Evolutionary conservation across 2,797 vertebrate species (phyloP), one percentile per base, ranked within the genome.

Genomic region (Pogonophryne albipinna): DNA sequence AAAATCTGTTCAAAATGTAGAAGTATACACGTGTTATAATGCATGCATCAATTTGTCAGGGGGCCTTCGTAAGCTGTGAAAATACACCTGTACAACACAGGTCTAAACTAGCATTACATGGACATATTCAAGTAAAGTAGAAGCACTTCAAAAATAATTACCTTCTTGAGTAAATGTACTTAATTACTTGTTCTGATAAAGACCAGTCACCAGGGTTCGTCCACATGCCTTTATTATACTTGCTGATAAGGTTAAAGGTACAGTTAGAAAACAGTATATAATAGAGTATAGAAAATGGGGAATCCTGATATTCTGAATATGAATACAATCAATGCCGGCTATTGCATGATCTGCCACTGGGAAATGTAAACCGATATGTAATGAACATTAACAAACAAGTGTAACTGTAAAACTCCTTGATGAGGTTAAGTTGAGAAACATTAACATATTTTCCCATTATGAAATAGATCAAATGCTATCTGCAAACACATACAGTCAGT

Each of bases 191-290:
- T 4, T 4, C 6, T 45, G 19, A 63, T 4, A 16, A 34, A 66
- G 11, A 49, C 0, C 14, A 55, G 17, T 17, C 58, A 34, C 7
- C 51, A 1, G 2, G 15, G 12, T 72, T 74, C 23, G 19, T 66
- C 41, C 10, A 45, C 44, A 31, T 75, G 78, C 19, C 12, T 76
- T 84, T 70, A 76, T 78, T 38, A 38, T 38, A 38, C 34, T 38
- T 38, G 8, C 34, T 38, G 34, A 38, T 38, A 38, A 38, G 8
- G 34, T 38, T 38, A 38, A 31, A 10, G 17, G 4, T 0, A 23
- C 42, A 10, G 4, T 56, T 0, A 59, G 1, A 27, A 62, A 55
- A 55, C 45, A 27, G 34, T 38, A 38, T 9, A 27, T 4, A 27
- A 27, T 6, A 6, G 3, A 53, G 9, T 5, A 19, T 4, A 66